Conservation (phyloP, 2,113 vertebrate genomes). For the Dromiciops gliroides region DNA sequence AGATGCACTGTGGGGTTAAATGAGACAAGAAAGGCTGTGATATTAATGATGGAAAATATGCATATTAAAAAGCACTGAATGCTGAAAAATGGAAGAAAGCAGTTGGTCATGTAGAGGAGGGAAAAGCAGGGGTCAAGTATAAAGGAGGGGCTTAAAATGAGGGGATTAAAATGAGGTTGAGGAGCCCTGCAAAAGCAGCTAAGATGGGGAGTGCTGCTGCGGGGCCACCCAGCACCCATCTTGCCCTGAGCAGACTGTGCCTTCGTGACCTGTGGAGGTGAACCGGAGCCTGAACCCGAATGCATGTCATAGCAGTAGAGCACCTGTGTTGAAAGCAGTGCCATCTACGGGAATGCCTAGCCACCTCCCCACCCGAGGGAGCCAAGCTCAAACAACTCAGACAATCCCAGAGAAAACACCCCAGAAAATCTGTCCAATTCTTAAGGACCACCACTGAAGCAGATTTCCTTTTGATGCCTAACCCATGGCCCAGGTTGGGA, state of each 20-base stretch:
- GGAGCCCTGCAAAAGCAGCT: rapidly evolving
- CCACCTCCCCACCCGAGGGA: neutral
- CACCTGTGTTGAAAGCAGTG: neutral
- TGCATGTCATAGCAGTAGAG: neutral
- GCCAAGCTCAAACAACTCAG: neutral
- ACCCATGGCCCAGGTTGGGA: neutral
- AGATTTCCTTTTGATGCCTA: neutral
- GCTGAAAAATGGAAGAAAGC: slow-evolving; percentile 23
- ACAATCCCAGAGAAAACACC: neutral
- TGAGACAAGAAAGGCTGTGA: slow-evolving; percentile 4
- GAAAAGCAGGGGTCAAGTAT: slow-evolving; percentile 3
- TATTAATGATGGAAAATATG: slow-evolving; percentile 37
- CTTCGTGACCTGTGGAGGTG: neutral
- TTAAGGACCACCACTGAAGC: neutral
- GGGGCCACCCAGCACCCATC: neutral
- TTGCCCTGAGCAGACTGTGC: neutral
- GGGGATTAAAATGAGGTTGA: neutral
- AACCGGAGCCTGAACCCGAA: neutral
- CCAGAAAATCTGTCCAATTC: neutral
- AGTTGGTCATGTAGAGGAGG: neutral
- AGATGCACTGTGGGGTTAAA: slow-evolving; percentile 22
- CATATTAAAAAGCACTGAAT: slow-evolving; percentile 26
- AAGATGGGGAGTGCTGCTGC: neutral
- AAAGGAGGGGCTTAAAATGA: neutral
- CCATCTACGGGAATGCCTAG: neutral